Evolutionary conservation across 2,797 vertebrate species (phyloP).

Genomic region (Mareca penelope): DNA sequence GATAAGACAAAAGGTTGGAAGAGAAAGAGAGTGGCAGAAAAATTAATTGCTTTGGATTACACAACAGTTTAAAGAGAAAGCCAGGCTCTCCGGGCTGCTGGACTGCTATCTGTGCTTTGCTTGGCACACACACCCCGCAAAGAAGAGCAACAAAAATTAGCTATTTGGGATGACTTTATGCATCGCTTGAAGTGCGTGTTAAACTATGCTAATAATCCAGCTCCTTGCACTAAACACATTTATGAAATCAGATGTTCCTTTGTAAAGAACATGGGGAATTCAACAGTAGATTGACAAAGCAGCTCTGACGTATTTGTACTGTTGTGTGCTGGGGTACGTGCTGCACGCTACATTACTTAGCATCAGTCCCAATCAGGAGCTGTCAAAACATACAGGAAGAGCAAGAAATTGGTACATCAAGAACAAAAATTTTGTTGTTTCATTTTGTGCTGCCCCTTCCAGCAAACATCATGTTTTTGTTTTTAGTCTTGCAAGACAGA

Average conservation of each 20-base stretch:
- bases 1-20: not conserved
- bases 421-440: not conserved
- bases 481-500: not conserved
- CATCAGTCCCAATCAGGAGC: not conserved
- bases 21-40: not conserved
- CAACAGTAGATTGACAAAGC: not conserved
- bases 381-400: not conserved
- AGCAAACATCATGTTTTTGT: not conserved
- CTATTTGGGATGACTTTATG: not conserved
- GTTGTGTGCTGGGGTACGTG: not conserved
- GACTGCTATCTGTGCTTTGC: not conserved
- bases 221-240: not conserved
- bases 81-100: not conserved
- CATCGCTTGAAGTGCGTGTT: not conserved
- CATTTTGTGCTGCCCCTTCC: not conserved
- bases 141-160: not conserved
- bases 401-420: not conserved
- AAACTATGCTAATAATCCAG: not conserved
- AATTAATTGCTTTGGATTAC: not conserved
- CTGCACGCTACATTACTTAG: not conserved
- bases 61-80: not conserved
- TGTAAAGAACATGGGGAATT: not conserved
- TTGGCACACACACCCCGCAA: not conserved
- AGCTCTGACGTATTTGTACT: not conserved
- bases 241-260: slow-evolving; percentile 1